A percentile compares a stretch with the other conserved stretches of the same genome.
These are phyloP conservation scores for Epizoanthus rinbou DNA, from an alignment of 92 coral and sea anemone genomes.

Conservation along the genomic window DNA sequence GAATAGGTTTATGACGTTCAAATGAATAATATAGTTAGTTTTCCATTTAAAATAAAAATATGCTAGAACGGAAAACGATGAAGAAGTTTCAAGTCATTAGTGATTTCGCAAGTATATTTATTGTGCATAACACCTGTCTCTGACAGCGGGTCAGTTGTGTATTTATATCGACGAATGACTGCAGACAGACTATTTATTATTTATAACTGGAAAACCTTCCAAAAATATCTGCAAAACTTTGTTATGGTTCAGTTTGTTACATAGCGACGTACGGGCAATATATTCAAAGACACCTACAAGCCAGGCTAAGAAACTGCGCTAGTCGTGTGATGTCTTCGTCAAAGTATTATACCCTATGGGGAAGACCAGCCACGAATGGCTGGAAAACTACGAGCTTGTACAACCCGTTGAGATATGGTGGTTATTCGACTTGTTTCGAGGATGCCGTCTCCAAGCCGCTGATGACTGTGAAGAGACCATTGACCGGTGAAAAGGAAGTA, in stretches of 20 bases:
- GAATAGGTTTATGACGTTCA: slow-evolving; percentile 3
- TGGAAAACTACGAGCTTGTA: slow-evolving; percentile 60
- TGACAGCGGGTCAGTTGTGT: background rate
- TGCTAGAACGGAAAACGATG: background rate
- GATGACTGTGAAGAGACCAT: slow-evolving; percentile 11
- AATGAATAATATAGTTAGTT: background rate
- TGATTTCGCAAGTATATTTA: background rate
- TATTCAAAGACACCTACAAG: too few species aligned
- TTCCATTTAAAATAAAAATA: background rate
- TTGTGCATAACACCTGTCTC: slow-evolving; percentile 4
- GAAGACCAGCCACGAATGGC: slow-evolving; percentile 53
- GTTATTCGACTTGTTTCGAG: slow-evolving; percentile 32
- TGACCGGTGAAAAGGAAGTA: slow-evolving; percentile 81
- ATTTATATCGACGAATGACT: slow-evolving; percentile 3
- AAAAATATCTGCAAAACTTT: background rate
- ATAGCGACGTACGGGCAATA: slow-evolving; percentile 20
- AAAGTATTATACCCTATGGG: slow-evolving; percentile 68
- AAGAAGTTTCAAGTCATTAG: background rate
- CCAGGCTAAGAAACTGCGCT: background rate
- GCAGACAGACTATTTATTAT: slow-evolving; percentile 20
- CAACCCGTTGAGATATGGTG: slow-evolving; percentile 35
- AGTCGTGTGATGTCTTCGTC: slow-evolving; percentile 41
- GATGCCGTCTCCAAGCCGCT: background rate
- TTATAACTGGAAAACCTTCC: slow-evolving; percentile 12
- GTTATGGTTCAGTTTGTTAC: slow-evolving; percentile 8